These are phyloP conservation scores for Papilio glaucus DNA, from an alignment of 1,140 invertebrate genomes.

Conservation along the genomic window DNA sequence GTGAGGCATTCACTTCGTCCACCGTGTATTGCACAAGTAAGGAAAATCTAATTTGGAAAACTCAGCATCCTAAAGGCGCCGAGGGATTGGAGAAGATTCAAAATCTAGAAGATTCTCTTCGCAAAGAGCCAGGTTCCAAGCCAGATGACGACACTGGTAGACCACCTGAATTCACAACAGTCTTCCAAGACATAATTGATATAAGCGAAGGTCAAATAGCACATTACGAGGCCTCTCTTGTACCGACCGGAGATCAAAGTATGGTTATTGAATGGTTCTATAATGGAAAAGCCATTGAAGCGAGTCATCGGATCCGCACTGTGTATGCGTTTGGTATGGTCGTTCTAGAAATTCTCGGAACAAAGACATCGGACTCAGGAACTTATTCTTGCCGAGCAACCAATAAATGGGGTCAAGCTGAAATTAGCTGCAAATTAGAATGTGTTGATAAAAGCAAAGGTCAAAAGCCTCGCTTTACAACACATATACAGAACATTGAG, in stretches of 20 bases:
- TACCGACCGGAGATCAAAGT: constrained; percentile 96
- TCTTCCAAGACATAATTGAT: constrained; percentile 92
- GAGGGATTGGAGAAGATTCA: constrained; percentile 95
- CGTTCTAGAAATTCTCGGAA: constrained; percentile 95
- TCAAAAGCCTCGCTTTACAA: constrained; percentile 92
- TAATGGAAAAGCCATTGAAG: constrained; percentile 94
- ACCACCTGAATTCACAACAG: constrained; percentile 93
- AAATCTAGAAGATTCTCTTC: constrained; percentile 93
- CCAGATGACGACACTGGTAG: constrained; percentile 90
- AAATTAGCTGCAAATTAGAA: constrained; percentile 92
- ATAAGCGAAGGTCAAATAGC: constrained; percentile 95
- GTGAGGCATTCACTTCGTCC: constrained; percentile 96
- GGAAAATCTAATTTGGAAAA: constrained; percentile 92
- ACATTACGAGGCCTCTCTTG: constrained; percentile 96
- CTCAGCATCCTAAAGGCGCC: constrained; percentile 96
- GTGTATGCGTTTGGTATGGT: constrained; percentile 98
- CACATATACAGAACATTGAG: constrained; percentile 92
- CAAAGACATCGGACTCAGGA: constrained; percentile 94
- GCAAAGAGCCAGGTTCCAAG: constrained; percentile 87
- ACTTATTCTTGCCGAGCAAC: constrained; percentile 93
- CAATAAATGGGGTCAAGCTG: constrained; percentile 94
- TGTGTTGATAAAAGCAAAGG: constrained; percentile 93
- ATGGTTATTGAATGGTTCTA: constrained; percentile 99
- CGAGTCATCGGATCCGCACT: constrained; percentile 94
- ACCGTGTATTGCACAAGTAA: constrained; percentile 93